phyloP scores from a whole-genome alignment of 2,888 invertebrate genomes.

The Ormia ochracea region DNA sequence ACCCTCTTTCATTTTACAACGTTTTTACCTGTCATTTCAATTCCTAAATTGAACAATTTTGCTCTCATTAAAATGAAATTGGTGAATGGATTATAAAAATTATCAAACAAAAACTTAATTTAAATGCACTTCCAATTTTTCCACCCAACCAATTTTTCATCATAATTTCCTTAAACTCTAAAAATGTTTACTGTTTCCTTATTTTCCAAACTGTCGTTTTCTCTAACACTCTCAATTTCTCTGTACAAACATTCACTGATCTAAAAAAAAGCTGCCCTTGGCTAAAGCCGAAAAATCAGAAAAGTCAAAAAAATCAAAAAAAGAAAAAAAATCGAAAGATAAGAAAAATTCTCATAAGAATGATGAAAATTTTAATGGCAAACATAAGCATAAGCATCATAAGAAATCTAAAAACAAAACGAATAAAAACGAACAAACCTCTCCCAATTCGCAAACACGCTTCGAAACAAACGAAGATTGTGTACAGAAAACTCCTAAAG shows the following conservation, averaged over 20 bases:
- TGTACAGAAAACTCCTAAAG: slow-evolving; percentile 17
- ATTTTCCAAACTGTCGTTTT: slow-evolving; percentile 7
- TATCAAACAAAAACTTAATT: slow-evolving; percentile 8
- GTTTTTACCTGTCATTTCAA: slow-evolving; percentile 9
- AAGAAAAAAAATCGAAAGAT: slow-evolving; percentile 65
- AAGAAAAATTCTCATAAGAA: slow-evolving; percentile 62
- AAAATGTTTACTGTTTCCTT: slow-evolving; percentile 13
- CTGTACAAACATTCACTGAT: neutral
- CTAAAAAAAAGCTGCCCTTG: slow-evolving; percentile 19
- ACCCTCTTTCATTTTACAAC: slow-evolving; percentile 24
- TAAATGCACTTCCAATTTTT: neutral
- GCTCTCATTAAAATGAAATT: slow-evolving; percentile 12
- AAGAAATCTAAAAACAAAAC: slow-evolving; percentile 55
- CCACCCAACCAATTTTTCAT: neutral
- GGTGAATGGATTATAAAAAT: slow-evolving; percentile 43
- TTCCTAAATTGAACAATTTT: neutral
- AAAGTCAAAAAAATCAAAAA: slow-evolving; percentile 65
- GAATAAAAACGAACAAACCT: slow-evolving; percentile 20
- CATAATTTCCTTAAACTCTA: neutral
- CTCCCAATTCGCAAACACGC: neutral
- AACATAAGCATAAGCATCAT: slow-evolving; percentile 61
- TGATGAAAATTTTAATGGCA: slow-evolving; percentile 60
- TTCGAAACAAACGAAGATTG: slow-evolving; percentile 4
- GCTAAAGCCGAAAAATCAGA: slow-evolving; percentile 58
- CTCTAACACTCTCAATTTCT: too few species aligned